Conservation (phyloP, 1,140 invertebrate genomes). For the Drosophila pseudoananassae region DNA sequence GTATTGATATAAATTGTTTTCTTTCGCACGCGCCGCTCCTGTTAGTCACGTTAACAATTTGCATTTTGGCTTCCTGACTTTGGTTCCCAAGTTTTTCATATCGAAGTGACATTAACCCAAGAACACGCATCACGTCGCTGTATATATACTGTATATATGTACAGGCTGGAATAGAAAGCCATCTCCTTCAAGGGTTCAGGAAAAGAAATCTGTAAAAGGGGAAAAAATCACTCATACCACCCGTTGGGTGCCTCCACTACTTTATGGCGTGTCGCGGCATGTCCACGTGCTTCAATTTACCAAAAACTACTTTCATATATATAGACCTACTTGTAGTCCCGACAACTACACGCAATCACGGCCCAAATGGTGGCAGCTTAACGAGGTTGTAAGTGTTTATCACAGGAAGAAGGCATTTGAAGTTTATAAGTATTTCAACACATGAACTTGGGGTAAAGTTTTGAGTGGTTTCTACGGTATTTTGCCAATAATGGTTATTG, state of each 20-base stretch:
- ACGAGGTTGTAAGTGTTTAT: conserved; percentile 41
- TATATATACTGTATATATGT: conserved; percentile 3
- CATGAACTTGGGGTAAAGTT: conserved; percentile 1
- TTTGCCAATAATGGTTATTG: not conserved
- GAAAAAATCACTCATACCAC: conserved; percentile 15
- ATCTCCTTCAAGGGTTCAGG: conserved; percentile 55
- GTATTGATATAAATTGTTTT: conserved; percentile 45
- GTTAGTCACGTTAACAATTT: conserved; percentile 72
- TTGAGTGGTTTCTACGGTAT: not conserved
- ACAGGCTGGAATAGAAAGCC: conserved; percentile 56
- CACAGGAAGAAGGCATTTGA: conserved; percentile 22
- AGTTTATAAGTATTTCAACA: conserved; percentile 40
- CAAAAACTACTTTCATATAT: conserved; percentile 28
- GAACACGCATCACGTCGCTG: conserved; percentile 60
- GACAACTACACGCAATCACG: conserved; percentile 60
- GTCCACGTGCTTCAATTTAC: conserved; percentile 56
- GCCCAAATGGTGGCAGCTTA: conserved; percentile 39
- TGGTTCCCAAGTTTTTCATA: conserved; percentile 40
- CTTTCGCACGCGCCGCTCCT: conserved; percentile 39
- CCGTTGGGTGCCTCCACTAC: conserved; percentile 36
- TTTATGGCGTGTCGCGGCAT: conserved; percentile 67
- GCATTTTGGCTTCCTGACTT: conserved; percentile 52
- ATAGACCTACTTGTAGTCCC: conserved; percentile 6
- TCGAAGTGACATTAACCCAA: conserved; percentile 66
- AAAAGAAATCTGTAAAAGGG: not conserved